A percentile compares a stretch with the other conserved stretches of the same genome.
Conservation (phyloP, 2,797 vertebrate genomes). For the Craterocephalus amniculus region DNA sequence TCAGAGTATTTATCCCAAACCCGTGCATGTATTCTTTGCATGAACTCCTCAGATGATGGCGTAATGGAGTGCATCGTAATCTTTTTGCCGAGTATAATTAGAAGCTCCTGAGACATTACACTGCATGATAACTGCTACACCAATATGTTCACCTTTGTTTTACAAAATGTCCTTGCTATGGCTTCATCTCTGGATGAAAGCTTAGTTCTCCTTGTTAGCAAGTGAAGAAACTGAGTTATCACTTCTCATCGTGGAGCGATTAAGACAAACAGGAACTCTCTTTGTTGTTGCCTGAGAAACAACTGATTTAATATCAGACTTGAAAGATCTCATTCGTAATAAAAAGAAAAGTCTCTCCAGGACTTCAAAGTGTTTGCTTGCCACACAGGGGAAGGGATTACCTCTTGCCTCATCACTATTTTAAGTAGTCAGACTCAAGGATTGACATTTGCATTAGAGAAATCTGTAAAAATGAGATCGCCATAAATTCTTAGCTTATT, state of each 20-base stretch:
- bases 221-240: conserved; percentile 1
- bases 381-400: too few relatives aligned
- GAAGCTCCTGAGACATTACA: conserved; percentile 15
- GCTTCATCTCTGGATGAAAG: neutral
- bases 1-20: conserved; percentile 17
- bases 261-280: neutral
- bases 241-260: neutral
- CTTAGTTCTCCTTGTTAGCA: neutral
- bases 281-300: conserved; percentile 2
- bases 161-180: too few relatives aligned
- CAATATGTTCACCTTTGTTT: neutral
- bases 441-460: too few relatives aligned
- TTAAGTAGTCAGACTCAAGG: too few relatives aligned
- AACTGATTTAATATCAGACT: neutral
- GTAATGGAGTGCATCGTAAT: conserved; percentile 37
- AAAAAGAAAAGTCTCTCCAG: neutral
- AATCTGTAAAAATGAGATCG: too few relatives aligned
- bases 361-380: too few relatives aligned
- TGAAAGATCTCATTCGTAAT: neutral
- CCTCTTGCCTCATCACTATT: too few relatives aligned
- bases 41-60: conserved; percentile 34
- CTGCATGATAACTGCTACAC: conserved; percentile 1
- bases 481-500: too few relatives aligned
- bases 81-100: conserved; percentile 35
- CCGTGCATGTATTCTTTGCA: conserved; percentile 10